These are phyloP conservation scores for Argentina silus DNA, from an alignment of 2,797 vertebrate genomes.

Conservation along the genomic window DNA sequence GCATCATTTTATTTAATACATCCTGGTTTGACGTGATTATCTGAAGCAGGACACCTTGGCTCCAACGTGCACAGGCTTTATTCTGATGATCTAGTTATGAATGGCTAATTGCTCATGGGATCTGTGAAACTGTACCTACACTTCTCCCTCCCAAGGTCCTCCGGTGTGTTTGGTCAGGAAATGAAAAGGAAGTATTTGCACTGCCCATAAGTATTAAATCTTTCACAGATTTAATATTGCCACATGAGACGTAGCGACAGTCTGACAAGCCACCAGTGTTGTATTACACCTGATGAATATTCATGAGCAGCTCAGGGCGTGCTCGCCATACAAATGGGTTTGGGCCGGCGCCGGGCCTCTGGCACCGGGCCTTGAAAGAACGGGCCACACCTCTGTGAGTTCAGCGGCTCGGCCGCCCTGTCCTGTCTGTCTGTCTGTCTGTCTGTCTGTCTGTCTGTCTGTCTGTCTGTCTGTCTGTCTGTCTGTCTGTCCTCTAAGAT, in stretches of 20 bases:
- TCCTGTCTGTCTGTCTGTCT: neutral
- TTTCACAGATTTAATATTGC: slow-evolving; percentile 78
- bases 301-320: slow-evolving; percentile 54
- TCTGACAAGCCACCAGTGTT: slow-evolving; percentile 73
- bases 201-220: slow-evolving; percentile 72
- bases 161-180: slow-evolving; percentile 69
- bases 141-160: slow-evolving; percentile 19
- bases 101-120: slow-evolving; percentile 42
- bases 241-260: slow-evolving; percentile 69
- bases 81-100: slow-evolving; percentile 44
- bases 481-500: slow-evolving; percentile 24
- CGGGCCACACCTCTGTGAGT: slow-evolving; percentile 31
- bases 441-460: too few relatives aligned
- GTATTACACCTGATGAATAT: slow-evolving; percentile 76
- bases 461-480: too few relatives aligned
- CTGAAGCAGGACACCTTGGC: slow-evolving; percentile 25
- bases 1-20: neutral
- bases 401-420: slow-evolving; percentile 17
- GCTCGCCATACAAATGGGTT: slow-evolving; percentile 55
- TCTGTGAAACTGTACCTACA: slow-evolving; percentile 14
- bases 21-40: slow-evolving; percentile 27
- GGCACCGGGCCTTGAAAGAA: slow-evolving; percentile 28
- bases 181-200: slow-evolving; percentile 65
- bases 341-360: slow-evolving; percentile 21
- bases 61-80: slow-evolving; percentile 1